Evolutionary conservation across 2,797 vertebrate genomes (phyloP).

Genomic region (Balearica regulorum): DNA sequence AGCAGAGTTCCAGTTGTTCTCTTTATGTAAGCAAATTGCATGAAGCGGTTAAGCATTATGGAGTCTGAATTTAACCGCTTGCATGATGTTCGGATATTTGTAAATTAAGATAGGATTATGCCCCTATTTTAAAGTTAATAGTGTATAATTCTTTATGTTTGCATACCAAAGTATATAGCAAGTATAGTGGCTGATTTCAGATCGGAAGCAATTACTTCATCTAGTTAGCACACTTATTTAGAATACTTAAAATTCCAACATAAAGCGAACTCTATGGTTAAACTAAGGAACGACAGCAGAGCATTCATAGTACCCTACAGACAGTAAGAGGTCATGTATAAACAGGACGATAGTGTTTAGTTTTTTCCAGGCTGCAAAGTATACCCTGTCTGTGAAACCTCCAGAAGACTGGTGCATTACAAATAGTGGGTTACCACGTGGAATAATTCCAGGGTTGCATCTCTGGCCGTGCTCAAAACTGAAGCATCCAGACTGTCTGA

Average conservation of each 20-base stretch:
- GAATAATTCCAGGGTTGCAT: neutral
- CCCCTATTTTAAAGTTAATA: neutral
- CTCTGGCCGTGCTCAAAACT: neutral
- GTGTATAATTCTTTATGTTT: neutral
- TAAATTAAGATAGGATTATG: neutral
- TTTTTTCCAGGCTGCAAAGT: slow-evolving; percentile 9
- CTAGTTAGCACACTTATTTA: neutral
- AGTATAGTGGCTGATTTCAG: neutral
- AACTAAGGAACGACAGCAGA: neutral
- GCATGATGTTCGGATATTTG: neutral
- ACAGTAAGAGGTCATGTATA: neutral
- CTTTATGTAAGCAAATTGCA: neutral
- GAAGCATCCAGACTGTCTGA: slow-evolving; percentile 43
- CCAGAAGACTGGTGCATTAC: neutral
- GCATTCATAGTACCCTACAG: neutral
- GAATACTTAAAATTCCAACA: neutral
- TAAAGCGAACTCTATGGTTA: neutral
- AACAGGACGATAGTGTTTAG: slow-evolving; percentile 4
- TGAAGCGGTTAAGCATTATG: neutral
- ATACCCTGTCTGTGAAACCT: neutral
- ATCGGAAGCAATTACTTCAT: neutral
- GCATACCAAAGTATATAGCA: neutral
- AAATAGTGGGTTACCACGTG: neutral
- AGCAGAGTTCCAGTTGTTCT: neutral
- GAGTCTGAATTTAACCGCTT: neutral